phyloP scores from a whole-genome alignment of 2,888 invertebrate species.

The Eumacrocentrus americanus region DNA sequence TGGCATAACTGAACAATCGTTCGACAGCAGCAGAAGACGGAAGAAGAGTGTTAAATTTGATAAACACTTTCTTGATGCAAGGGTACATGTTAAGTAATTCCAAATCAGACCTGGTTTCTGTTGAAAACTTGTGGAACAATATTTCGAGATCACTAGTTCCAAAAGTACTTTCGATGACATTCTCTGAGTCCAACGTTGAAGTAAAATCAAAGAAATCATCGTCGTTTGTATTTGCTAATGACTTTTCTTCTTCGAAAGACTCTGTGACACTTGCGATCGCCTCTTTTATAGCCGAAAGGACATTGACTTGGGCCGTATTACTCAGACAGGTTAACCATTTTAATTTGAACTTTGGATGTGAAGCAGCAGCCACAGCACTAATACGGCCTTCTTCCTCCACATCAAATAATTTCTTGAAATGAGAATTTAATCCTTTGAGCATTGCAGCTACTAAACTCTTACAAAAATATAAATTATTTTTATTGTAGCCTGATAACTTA shows the following conservation, averaged over 20 bases:
- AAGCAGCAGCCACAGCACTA: background rate
- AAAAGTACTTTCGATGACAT: background rate
- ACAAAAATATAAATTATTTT: background rate
- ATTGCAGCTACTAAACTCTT: background rate
- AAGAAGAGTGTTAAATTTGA: background rate
- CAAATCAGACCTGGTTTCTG: background rate
- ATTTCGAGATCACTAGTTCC: background rate
- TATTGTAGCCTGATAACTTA: background rate
- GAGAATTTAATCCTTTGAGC: background rate
- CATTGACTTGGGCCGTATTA: background rate
- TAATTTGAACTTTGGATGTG: background rate
- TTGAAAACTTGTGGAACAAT: background rate
- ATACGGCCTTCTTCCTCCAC: background rate
- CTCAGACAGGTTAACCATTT: background rate
- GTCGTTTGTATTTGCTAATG: background rate
- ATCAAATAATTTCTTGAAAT: background rate
- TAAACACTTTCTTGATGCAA: background rate
- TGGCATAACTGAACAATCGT: background rate
- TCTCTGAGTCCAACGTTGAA: background rate
- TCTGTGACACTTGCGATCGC: background rate
- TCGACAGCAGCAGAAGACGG: background rate
- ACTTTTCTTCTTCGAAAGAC: background rate
- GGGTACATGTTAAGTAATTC: background rate
- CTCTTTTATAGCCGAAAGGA: background rate
- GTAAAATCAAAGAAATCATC: background rate